Base-by-base conservation (phyloP, 2,888 invertebrate species). In the Thumatha senex region DNA sequence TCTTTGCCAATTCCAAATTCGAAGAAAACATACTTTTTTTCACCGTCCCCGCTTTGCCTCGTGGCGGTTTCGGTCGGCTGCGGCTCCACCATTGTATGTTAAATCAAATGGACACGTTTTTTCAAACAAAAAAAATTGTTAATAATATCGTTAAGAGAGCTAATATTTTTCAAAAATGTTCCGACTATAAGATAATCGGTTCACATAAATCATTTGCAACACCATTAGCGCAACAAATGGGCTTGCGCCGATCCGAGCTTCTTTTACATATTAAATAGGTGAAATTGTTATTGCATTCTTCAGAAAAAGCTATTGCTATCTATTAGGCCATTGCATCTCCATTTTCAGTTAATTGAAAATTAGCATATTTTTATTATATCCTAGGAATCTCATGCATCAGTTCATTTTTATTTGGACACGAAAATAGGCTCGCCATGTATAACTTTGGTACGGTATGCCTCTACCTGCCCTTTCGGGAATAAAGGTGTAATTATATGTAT, bases 171-270 rank as follows among this genome's bases (percentile, higher is more conserved):
- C 35, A 7, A 36, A 36, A 45, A n/a, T 14, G n/a, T 7, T 56
- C 56, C 36, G 40, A 54, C 63, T 61, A 58, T 55, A 52, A 63
- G 67, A 53, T 67, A 67, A 74, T 76, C 65, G 67, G 71, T 71
- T 68, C 56, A 46, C 66, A 70, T 77, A 74, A 73, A 76, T 75
- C 71, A 71, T 61, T 63, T 48, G 59, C 57, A 54, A 58, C 61
- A 58, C 74, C 67, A 73, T 76, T 76, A 75, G 70, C 67, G 61
- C 67, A 65, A 74, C 72, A 72, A 76, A 75, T 64, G 67, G 64
- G 67, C 63, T 53, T 55, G 72, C 65, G 67, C 67, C 66, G 60
- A 24, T 1, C 51, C 57, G 51, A 50, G 48, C 49, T 70, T 55
- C 51, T 74, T 75, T 71, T 69, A 61, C 71, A 74, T 72, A 67